Conservation (phyloP, 2,113 vertebrate genomes). For the Epinephelus lanceolatus region DNA sequence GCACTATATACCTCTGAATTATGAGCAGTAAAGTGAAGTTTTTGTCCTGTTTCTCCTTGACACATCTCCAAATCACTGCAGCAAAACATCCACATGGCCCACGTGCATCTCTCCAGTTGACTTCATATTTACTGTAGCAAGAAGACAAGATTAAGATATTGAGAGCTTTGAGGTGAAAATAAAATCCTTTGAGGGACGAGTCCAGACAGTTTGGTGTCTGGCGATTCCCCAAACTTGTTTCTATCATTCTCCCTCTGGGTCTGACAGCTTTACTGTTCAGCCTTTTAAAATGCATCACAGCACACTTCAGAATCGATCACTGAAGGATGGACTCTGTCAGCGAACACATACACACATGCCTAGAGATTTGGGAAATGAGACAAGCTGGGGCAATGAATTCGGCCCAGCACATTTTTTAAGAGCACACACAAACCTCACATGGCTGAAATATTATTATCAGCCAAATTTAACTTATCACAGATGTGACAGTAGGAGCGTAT, state of each 20-base stretch:
- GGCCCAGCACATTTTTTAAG: background rate
- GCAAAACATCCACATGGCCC: background rate
- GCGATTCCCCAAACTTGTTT: conserved; percentile 23
- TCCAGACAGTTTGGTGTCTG: conserved; percentile 36
- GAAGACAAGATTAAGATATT: conserved; percentile 27
- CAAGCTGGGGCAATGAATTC: background rate
- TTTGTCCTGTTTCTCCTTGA: conserved; percentile 10
- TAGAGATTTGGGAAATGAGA: background rate
- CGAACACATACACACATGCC: background rate
- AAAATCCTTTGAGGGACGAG: conserved; percentile 41
- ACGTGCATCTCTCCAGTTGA: conserved; percentile 24
- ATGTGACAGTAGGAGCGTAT: too few relatives aligned
- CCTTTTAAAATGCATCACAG: conserved; percentile 71
- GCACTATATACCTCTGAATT: background rate
- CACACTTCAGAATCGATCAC: conserved; percentile 56
- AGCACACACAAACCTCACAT: background rate
- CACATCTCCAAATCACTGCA: conserved; percentile 20
- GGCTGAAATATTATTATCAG: background rate
- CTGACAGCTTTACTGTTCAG: conserved; percentile 55
- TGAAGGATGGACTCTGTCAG: conserved; percentile 33
- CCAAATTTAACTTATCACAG: background rate
- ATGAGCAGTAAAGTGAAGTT: conserved; percentile 13
- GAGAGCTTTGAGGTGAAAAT: conserved; percentile 18
- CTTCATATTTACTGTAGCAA: conserved; percentile 40
- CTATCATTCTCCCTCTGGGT: conserved; percentile 35